Percentiles rank a stretch among this genome's conserved stretches.
These are phyloP conservation scores for Amblyteles armatorius DNA, from an alignment of 2,888 invertebrate species.

Conservation along the genomic window DNA sequence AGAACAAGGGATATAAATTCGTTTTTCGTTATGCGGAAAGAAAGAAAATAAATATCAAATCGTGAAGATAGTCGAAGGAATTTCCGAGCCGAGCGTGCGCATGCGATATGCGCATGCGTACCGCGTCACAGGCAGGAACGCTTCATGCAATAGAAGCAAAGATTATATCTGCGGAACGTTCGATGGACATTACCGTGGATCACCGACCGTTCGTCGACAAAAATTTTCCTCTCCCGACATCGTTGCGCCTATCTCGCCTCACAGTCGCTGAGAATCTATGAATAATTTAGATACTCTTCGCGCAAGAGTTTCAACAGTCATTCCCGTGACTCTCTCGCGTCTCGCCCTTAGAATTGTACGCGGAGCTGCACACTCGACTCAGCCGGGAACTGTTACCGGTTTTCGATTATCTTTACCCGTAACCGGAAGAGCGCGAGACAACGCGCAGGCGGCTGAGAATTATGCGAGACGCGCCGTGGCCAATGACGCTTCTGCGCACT, in stretches of 20 bases:
- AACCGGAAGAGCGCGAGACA: slow-evolving; percentile 14
- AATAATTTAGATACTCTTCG: slow-evolving; percentile 45
- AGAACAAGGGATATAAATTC: background rate
- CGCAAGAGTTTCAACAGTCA: slow-evolving; percentile 23
- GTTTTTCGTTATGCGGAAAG: background rate
- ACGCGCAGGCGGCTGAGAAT: background rate
- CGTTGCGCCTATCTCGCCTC: slow-evolving; percentile 1
- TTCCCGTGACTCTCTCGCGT: background rate
- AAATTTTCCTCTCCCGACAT: slow-evolving; percentile 34
- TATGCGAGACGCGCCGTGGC: background rate
- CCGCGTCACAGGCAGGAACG: background rate
- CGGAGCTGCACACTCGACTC: background rate
- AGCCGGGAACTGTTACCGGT: slow-evolving; percentile 4
- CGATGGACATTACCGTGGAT: slow-evolving; percentile 46
- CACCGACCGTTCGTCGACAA: slow-evolving; percentile 16
- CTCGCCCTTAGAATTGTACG: background rate
- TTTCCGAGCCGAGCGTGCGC: background rate
- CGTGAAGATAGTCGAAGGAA: background rate
- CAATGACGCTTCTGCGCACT: background rate
- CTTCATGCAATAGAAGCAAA: slow-evolving; percentile 24
- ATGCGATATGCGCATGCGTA: background rate
- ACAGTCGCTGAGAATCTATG: slow-evolving; percentile 44
- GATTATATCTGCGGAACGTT: slow-evolving; percentile 42
- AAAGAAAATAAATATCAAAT: background rate
- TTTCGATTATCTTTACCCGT: slow-evolving; percentile 22